Evolutionary conservation across 2,797 vertebrate species (phyloP), one percentile per base, ranked within the genome.

Genomic region (Cirrhinus mrigala): DNA sequence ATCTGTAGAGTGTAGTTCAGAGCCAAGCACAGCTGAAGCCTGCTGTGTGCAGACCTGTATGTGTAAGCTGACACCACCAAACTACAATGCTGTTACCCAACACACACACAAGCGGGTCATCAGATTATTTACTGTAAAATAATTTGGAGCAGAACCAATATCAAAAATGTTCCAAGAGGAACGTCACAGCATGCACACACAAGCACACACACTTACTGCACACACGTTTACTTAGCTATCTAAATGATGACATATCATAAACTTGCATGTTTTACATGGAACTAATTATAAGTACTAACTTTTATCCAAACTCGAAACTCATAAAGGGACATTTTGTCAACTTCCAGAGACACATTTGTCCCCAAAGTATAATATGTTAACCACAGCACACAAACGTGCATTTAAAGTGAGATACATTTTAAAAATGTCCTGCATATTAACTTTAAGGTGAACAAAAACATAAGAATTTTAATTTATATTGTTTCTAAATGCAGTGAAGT

Each of bases 1-100:
- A 79, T 71, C 50, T 62, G 52, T 29, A 70, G 11, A 71, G 58
- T 76, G 10, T 27, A 82, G 37, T n/a, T 74, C 29, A 37, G 60
- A 77, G 66, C 66, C 69, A 29, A 73, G 29, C 69, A 79, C 81
- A 81, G 81, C 81, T 75, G 56, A 73, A 79, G 66, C 33, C 52
- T 82, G 62, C 40, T 81, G 79, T 78, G 64, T 64, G 48, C 56
- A 79, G 56, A 74, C 82, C 52, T 79, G 22, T 33, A 58, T 60
- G 46, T 81, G 79, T 69, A 81, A 69, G 48, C 3, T 68, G 62
- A 81, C 79, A 68, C 79, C 64, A 22, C 27, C 27, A 52, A 69
- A 54, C 46, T 54, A n/a, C 46, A 81, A n/a, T 33, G 18, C 60
- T 64, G 46, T 68, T 52, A 81, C 27, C 27, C 27, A 33, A 29